Evolutionary conservation across 1,140 invertebrate species (phyloP).

Genomic region (Planococcus citri): DNA sequence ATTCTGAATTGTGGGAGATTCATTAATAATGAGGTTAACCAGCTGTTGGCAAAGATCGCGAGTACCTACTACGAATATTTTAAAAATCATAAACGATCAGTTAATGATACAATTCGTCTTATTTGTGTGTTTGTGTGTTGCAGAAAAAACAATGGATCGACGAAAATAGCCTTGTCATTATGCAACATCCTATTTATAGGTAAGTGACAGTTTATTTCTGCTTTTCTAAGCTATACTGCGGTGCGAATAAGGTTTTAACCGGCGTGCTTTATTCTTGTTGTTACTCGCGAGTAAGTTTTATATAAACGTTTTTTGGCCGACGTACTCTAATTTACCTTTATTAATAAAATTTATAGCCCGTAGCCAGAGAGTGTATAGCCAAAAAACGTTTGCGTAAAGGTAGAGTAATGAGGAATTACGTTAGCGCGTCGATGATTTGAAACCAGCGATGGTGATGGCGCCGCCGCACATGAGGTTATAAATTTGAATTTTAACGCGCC

Average conservation of each 20-base stretch:
- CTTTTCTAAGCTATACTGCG: neutral
- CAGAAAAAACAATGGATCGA: constrained; percentile 64
- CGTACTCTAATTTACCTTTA: constrained; percentile 5
- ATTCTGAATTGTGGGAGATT: neutral
- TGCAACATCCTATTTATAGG: constrained; percentile 93
- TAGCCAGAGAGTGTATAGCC: neutral
- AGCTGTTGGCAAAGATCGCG: constrained; percentile 6
- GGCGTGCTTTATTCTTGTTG: neutral
- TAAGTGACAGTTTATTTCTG: constrained; percentile 31
- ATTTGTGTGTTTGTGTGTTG: constrained; percentile 23
- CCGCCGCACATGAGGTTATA: neutral
- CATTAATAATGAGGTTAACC: neutral
- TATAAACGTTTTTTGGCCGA: neutral
- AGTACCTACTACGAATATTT: neutral
- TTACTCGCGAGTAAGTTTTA: neutral
- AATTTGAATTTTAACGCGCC: neutral
- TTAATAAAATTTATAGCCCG: constrained; percentile 12
- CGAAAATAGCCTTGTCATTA: constrained; percentile 62
- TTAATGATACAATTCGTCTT: constrained; percentile 4
- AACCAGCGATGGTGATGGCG: no score
- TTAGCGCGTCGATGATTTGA: neutral
- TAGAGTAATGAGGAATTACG: neutral
- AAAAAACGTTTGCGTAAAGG: neutral
- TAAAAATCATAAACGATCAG: constrained; percentile 3
- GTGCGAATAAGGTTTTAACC: constrained; percentile 5